Evolutionary conservation across 2,797 vertebrate species (phyloP), one percentile per base, ranked within the genome.

Genomic region (Steatocranus sp.): DNA sequence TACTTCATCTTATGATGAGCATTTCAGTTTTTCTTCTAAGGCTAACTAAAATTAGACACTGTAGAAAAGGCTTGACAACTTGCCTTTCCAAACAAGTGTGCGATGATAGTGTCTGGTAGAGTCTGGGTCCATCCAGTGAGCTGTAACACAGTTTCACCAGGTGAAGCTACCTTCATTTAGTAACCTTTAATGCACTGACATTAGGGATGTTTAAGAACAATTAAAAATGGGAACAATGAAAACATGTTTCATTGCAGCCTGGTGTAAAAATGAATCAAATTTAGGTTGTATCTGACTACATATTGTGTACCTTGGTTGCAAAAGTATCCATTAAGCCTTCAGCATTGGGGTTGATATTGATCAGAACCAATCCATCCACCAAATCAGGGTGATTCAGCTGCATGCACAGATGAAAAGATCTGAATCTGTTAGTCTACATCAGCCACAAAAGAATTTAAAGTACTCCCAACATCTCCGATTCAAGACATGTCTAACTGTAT

Each of bases 41-140:
- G 4, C 14, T 34, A 43, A 38, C 7, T 18, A 12, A 34, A 43
- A 6, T 34, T 5, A 78, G 2, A 25, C 15, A 5, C 7, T 3
- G 36, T 4, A 9, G 49, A 56, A 11, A n/a, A 80, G 34, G 38
- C 7, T 20, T 46, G 6, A 48, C 41, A 34, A 43, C 92, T 93
- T 93, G 97, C 98, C 96, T 98, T 98, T 91, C 97, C 97, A 88
- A 99, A 99, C 73, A 99, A 92, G 88, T 99, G 98, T 70, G 97
- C 93, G 89, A 99, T 96, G 76, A 99, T 90, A 94, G 97, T 96
- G 86, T 99, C 97, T 3, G 97, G 97, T 23, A 98, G 94, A 79
- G 97, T 96, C 36, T 98, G 97, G 50, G 97, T 97, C 97, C 97
- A 98, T 32, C 97, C 97, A 63, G 97, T 98, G 92, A 99, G 96